Conservation (phyloP, 2,888 invertebrate species). For the Stenichneumon culpator region DNA sequence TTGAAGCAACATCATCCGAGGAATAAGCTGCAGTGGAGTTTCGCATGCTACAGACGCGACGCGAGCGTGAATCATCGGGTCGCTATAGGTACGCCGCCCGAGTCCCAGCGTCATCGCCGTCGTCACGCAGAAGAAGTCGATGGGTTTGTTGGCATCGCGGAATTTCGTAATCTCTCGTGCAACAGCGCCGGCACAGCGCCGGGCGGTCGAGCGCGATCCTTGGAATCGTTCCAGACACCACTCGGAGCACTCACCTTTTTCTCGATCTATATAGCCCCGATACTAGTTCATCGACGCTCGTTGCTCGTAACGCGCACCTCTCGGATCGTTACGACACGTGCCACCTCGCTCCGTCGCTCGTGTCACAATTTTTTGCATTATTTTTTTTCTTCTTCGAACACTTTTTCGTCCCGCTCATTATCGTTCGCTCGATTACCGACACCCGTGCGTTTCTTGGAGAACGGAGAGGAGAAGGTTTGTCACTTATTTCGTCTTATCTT, state of each 20-base stretch:
- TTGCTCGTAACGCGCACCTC: slow-evolving; percentile 18
- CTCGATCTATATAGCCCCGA: slow-evolving; percentile 35
- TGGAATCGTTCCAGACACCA: slow-evolving; percentile 53
- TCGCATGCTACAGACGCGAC: slow-evolving; percentile 14
- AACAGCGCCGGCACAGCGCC: slow-evolving; percentile 15
- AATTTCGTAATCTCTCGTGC: slow-evolving; percentile 60
- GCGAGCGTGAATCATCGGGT: slow-evolving; percentile 71
- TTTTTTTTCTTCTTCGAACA: slow-evolving; percentile 23
- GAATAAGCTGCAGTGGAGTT: background rate
- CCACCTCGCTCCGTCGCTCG: slow-evolving; percentile 32
- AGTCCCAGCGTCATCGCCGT: slow-evolving; percentile 44
- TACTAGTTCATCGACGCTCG: slow-evolving; percentile 45
- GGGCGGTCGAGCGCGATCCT: slow-evolving; percentile 55
- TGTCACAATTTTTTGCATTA: slow-evolving; percentile 34
- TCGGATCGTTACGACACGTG: slow-evolving; percentile 38
- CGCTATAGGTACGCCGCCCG: background rate
- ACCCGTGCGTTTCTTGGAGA: background rate
- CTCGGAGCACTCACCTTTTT: slow-evolving; percentile 24
- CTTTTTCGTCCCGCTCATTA: slow-evolving; percentile 1
- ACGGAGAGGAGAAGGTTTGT: background rate
- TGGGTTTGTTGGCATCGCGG: slow-evolving; percentile 76
- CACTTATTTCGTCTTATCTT: background rate
- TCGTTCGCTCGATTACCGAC: slow-evolving; percentile 17
- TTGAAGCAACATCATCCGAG: background rate
- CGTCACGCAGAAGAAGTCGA: slow-evolving; percentile 72